Evolutionary conservation across 64 coral and sea anemone genomes (phyloP).

Genomic region (Montipora capricornis): DNA sequence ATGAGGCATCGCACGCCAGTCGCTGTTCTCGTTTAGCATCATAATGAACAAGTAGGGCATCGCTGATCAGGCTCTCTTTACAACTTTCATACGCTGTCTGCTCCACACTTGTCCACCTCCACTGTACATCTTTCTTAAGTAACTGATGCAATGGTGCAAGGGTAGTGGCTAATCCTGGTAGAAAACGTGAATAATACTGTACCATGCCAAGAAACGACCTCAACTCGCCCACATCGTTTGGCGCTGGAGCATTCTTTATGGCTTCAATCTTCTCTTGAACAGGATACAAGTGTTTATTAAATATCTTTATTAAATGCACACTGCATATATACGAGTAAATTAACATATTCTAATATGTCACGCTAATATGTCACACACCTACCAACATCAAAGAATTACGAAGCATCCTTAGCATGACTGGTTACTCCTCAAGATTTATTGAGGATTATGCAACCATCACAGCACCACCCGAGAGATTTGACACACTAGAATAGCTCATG

Average conservation of each 20-base stretch:
- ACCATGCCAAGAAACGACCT: constrained; percentile 66
- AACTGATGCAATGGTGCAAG: constrained; percentile 56
- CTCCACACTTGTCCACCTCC: background rate
- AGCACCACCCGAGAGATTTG: no score
- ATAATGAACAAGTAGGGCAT: constrained; percentile 59
- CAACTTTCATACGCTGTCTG: constrained; percentile 41
- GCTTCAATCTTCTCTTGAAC: constrained; percentile 21
- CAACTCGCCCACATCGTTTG: constrained; percentile 52
- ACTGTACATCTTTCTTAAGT: constrained; percentile 24
- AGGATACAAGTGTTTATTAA: background rate
- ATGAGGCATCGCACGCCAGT: constrained; percentile 65
- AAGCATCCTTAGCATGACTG: no score
- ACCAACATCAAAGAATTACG: no score
- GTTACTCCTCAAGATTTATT: no score
- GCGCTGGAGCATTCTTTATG: constrained; percentile 4
- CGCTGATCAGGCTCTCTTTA: background rate
- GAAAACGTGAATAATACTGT: no score
- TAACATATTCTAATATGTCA: no score
- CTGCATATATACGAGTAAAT: no score
- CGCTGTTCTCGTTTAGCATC: constrained; percentile 36
- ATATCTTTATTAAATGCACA: no score
- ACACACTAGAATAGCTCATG: no score
- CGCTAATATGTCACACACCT: background rate
- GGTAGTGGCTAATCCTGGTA: background rate
- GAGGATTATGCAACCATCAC: no score